Conservation (phyloP, 64 coral and sea anemone genomes). For the Cladopsammia gracilis region DNA sequence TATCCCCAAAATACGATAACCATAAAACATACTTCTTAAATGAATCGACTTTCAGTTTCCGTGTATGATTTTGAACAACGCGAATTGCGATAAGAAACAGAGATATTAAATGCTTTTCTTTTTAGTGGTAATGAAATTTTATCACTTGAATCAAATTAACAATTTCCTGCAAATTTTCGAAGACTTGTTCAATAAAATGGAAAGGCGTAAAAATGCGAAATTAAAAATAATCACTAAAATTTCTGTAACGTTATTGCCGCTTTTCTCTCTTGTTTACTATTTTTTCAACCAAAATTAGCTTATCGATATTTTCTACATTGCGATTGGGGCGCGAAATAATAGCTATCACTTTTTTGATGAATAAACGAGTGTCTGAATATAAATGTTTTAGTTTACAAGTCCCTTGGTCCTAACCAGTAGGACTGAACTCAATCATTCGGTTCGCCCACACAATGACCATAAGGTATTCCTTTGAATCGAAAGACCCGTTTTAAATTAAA, state of each 20-base stretch:
- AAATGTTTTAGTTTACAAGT: not conserved
- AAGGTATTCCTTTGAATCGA: too few relatives aligned
- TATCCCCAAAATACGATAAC: not conserved
- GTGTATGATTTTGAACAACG: not conserved
- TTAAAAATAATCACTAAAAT: not conserved
- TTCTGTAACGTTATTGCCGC: not conserved
- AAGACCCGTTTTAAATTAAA: too few relatives aligned
- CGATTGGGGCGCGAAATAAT: constrained; percentile 8
- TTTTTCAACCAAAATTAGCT: not conserved
- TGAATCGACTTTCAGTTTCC: not conserved
- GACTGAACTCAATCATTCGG: not conserved
- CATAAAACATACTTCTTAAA: not conserved
- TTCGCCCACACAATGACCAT: not conserved
- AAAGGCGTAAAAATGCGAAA: constrained; percentile 14
- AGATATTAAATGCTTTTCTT: not conserved
- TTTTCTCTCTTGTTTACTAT: constrained; percentile 15
- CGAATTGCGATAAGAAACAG: not conserved
- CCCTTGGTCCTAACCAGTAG: not conserved
- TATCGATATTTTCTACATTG: not conserved
- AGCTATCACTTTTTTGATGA: not conserved
- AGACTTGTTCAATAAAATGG: not conserved
- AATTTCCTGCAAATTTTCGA: not conserved
- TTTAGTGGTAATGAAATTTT: not conserved
- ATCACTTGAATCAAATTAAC: not conserved
- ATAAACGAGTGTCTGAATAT: not conserved